These are phyloP conservation scores for Nematolebias whitei DNA, from an alignment of 2,113 vertebrate genomes.

Conservation along the genomic window DNA sequence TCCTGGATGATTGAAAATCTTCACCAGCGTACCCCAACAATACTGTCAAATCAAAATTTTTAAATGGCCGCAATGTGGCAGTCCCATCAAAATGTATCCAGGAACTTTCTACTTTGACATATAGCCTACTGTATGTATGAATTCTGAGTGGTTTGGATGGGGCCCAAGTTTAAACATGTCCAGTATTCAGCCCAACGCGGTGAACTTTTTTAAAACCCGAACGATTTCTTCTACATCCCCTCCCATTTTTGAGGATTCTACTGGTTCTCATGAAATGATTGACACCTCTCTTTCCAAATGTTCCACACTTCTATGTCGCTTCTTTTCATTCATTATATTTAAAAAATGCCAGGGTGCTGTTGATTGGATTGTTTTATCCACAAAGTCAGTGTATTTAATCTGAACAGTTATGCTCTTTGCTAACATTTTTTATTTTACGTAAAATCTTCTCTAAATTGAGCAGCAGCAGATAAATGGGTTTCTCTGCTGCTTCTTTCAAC, in stretches of 20 bases:
- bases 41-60: too few species aligned
- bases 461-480: conserved; percentile 23
- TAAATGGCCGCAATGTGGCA: too few species aligned
- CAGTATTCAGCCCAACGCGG: not conserved
- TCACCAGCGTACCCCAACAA: too few species aligned
- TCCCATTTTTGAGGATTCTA: not conserved
- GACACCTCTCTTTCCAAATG: not conserved
- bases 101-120: too few species aligned
- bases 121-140: too few species aligned
- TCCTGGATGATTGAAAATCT: too few species aligned
- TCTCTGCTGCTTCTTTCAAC: conserved; percentile 22
- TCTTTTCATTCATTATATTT: not conserved
- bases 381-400: conserved; percentile 28
- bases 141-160: too few species aligned
- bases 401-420: conserved; percentile 30
- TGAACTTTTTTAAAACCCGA: not conserved
- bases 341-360: not conserved
- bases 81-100: too few species aligned
- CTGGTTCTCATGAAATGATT: not conserved
- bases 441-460: conserved; percentile 38
- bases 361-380: conserved; percentile 10
- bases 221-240: not conserved
- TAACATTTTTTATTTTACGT: conserved; percentile 31
- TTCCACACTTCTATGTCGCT: not conserved
- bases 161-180: too few species aligned